Evolutionary conservation across 2,113 vertebrate species (phyloP), one percentile per base, ranked within the genome.

Genomic region (Hypocryptadius cinnamomeus): DNA sequence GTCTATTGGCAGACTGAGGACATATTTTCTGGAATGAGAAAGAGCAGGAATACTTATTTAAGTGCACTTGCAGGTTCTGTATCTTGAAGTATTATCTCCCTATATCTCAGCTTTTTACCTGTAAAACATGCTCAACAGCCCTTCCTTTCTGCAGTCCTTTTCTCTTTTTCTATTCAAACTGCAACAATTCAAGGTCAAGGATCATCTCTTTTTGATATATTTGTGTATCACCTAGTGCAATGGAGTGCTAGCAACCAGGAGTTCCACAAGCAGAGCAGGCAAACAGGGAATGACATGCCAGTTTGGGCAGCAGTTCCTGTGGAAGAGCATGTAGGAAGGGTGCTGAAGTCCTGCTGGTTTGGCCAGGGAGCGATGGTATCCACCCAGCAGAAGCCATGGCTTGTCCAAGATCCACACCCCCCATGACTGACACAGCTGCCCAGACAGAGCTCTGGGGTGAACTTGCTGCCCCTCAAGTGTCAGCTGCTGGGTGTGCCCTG

Each of bases 351-450:
- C 51, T 57, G 35, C 20, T 30, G 25, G 23, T 12, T 25, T 1
- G 3, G 11, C 17, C 33, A 21, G 39, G 28, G 15, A 39, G 28
- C 0, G 3, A 9, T n/a, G 28, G 69, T 24, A 45, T 10, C 24
- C 39, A 22, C 11, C 30, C 37, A 51, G 15, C 37, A 80, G 68
- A 50, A 65, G 13, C 18, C 35, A 21, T 0, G 9, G 42, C 35
- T 47, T 45, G 23, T 45, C 19, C 28, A 8, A 24, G 22, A 14
- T 44, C 42, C 50, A 70, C 19, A 50, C 8, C 15, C 33, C 48
- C 56, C 35, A 50, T 0, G 2, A 54, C 40, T 48, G 63, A 53
- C 1, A 0, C 61, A 81, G n/a, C n/a, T 47, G n/a, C 47, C 6
- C 61, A 37, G 21, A 61, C 10, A 42, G 25, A 64, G 50, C 13